Conservation (phyloP, 2,797 vertebrate genomes). For the Onychomys torridus region DNA sequence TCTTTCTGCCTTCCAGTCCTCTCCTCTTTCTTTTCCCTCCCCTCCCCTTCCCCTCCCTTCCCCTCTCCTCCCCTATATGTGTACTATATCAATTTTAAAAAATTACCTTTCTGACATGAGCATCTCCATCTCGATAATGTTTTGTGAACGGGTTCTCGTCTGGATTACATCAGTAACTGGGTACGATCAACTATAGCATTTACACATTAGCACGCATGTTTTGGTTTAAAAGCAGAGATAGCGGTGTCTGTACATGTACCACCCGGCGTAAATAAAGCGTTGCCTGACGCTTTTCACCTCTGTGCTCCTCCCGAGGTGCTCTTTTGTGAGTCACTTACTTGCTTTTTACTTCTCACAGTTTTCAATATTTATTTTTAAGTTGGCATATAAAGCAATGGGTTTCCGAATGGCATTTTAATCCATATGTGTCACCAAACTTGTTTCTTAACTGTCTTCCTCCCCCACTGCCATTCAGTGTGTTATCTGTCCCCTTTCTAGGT, state of each 20-base stretch:
- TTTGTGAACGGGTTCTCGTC: background rate
- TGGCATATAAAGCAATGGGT: background rate
- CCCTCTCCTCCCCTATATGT: fast-evolving
- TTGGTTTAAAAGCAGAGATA: background rate
- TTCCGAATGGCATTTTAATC: background rate
- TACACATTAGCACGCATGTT: background rate
- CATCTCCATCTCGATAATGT: background rate
- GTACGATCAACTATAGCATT: background rate
- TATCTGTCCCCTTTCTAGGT: background rate
- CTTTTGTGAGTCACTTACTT: background rate
- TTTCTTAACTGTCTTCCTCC: background rate
- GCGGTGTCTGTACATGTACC: background rate
- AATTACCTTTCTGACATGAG: background rate
- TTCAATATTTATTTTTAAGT: background rate
- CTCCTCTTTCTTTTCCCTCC: too few relatives aligned
- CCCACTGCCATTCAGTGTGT: background rate
- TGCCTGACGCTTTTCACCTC: background rate
- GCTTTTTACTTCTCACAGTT: background rate
- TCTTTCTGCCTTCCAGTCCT: background rate
- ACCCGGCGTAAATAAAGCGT: background rate
- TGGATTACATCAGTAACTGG: background rate
- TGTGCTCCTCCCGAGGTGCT: background rate
- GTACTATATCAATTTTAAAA: background rate
- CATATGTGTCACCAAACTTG: background rate
- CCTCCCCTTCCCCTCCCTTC: fast-evolving